Evolutionary conservation across 2,113 vertebrate species (phyloP), one percentile per base, ranked within the genome.

Genomic region (Eretmochelys imbricata): DNA sequence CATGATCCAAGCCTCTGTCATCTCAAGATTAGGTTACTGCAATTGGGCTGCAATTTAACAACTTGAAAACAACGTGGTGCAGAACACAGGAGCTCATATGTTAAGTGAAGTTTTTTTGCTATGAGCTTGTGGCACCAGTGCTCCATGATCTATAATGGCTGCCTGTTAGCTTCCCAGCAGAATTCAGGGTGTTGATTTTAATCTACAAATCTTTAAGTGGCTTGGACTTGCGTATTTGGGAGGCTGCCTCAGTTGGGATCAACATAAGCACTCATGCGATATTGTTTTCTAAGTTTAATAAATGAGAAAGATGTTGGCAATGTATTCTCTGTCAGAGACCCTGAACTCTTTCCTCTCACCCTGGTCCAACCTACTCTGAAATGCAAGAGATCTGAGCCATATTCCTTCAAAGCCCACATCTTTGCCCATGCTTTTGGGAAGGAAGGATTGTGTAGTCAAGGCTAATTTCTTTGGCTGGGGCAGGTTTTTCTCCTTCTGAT

Each of bases 361-460:
- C 81, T 72, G 0, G 27, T n/a, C 86, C 83, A 75, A 75, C 16
- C 54, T 54, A 25, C 31, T 4, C 8, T 48, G 0, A 0, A 48
- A 72, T n/a, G 48, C 46, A 35, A n/a, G 91, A 46, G 54, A 93
- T 38, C 6, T 57, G 79, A 91, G 69, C 54, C 46, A 59, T 59
- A 8, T 29, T 59, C 27, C 57, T 59, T 59, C 57, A 11, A 25
- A 72, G 9, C 38, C 38, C 38, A 75, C 20, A 75, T 75, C 72
- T 42, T 75, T 75, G 20, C n/a, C n/a, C 38, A 75, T 42, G 72
- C n/a, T 75, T 75, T 75, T 42, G 19, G 31, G 29, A 31, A 65
- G 31, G 31, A 65, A 65, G 29, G 29, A 62, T 31, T 62, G 59
- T 62, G 31, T 16, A 35, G 31, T 35, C 29, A 62, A 38, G 38